phyloP scores from a whole-genome alignment of 92 coral and sea anemone genomes.

The Actinernus sp. region DNA sequence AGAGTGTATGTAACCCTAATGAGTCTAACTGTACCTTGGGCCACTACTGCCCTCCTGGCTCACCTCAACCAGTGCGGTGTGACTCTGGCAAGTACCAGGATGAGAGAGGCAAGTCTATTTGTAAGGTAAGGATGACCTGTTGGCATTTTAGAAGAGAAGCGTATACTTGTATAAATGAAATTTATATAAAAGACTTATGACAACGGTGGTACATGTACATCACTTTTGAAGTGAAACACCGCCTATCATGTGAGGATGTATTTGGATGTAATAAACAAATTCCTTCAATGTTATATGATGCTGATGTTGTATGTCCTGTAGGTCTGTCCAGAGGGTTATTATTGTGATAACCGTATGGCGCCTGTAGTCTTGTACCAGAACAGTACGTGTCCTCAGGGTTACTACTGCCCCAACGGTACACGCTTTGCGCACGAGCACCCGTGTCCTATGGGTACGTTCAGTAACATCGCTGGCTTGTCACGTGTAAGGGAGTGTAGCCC shows the following conservation, averaged over 20 bases:
- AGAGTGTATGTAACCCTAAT: slow-evolving; percentile 71
- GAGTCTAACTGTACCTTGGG: slow-evolving; percentile 77
- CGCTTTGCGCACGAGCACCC: slow-evolving; percentile 76
- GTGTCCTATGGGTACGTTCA: slow-evolving; percentile 94
- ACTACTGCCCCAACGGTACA: slow-evolving; percentile 89
- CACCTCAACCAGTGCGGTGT: slow-evolving; percentile 81
- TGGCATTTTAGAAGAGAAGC: too few relatives aligned
- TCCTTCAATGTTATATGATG: too few relatives aligned
- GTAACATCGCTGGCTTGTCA: slow-evolving; percentile 72
- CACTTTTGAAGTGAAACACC: too few relatives aligned
- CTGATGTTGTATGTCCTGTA: too few relatives aligned
- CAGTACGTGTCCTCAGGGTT: slow-evolving; percentile 96
- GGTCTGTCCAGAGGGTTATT: slow-evolving; percentile 92
- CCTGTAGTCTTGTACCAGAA: slow-evolving; percentile 91
- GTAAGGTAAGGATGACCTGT: slow-evolving; percentile 78
- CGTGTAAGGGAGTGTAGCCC: slow-evolving; percentile 79
- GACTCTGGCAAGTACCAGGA: slow-evolving; percentile 90
- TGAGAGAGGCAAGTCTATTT: slow-evolving; percentile 50
- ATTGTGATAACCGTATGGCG: slow-evolving; percentile 88
- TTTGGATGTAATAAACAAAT: too few relatives aligned
- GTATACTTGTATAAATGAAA: too few relatives aligned
- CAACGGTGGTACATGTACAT: too few relatives aligned
- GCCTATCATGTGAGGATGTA: too few relatives aligned
- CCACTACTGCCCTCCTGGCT: slow-evolving; percentile 85
- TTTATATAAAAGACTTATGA: too few relatives aligned